These are phyloP conservation scores for Leptodactylus fuscus DNA, from an alignment of 2,113 vertebrate genomes.

Conservation along the genomic window DNA sequence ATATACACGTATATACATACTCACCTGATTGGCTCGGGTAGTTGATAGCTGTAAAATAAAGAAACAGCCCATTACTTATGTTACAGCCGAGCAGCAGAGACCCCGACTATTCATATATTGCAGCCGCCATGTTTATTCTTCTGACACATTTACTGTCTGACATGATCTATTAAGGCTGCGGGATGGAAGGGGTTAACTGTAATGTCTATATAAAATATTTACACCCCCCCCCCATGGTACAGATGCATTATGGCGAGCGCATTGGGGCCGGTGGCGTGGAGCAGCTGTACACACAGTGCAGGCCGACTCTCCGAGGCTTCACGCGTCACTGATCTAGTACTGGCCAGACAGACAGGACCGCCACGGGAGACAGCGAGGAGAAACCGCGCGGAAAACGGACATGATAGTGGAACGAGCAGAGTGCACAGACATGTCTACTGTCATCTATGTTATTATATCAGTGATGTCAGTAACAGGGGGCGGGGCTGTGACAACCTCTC, in stretches of 20 bases:
- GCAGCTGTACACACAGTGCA: too few relatives aligned
- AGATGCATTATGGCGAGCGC: background rate
- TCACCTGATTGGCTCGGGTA: conserved; percentile 73
- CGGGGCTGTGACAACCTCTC: background rate
- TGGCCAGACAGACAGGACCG: background rate
- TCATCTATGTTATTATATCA: too few relatives aligned
- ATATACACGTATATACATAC: conserved; percentile 8
- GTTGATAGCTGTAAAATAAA: conserved; percentile 70
- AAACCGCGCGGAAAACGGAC: conserved; percentile 12
- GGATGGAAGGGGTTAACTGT: background rate
- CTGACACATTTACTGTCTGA: too few relatives aligned
- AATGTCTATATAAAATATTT: background rate
- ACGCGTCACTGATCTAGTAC: conserved; percentile 12
- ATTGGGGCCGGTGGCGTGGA: background rate
- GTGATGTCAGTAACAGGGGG: too few relatives aligned
- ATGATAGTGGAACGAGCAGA: background rate
- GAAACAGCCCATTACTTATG: conserved; percentile 11
- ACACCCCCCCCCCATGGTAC: background rate
- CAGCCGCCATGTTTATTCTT: too few relatives aligned
- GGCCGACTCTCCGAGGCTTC: conserved; percentile 1
- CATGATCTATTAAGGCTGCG: background rate
- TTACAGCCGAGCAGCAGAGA: background rate
- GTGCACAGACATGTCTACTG: too few relatives aligned
- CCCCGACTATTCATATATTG: too few relatives aligned
- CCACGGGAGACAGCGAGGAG: conserved; percentile 3